Percentiles rank a stretch among this genome's conserved stretches.
Conservation (phyloP, 2,888 invertebrate genomes). For the Myathropa florea region DNA sequence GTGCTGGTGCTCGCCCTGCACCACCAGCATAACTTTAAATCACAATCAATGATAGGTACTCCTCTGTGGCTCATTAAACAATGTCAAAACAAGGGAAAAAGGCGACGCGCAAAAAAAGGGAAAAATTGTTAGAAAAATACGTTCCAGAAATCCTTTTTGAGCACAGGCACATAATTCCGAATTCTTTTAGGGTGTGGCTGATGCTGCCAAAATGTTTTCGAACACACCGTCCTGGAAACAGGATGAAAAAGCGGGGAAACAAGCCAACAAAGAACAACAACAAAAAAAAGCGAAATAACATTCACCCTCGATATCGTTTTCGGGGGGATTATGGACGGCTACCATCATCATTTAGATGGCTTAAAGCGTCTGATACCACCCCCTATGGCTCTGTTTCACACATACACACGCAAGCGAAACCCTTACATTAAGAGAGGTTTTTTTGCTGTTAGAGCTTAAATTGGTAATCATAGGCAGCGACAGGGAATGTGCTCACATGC, state of each 20-base stretch:
- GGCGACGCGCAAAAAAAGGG: not conserved
- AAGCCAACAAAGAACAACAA: conserved; percentile 2
- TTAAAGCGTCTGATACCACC: conserved; percentile 61
- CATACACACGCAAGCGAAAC: conserved; percentile 22
- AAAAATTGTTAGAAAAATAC: not conserved
- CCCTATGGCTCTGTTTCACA: conserved; percentile 35
- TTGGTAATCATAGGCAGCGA: conserved; percentile 49
- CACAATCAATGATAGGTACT: conserved; percentile 36
- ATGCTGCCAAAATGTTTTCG: conserved; percentile 48
- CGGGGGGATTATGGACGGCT: conserved; percentile 57
- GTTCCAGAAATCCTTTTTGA: conserved; percentile 41
- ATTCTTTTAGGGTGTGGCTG: conserved; percentile 61
- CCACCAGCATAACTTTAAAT: conserved; percentile 39
- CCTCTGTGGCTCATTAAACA: conserved; percentile 55
- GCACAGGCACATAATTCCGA: conserved; percentile 15
- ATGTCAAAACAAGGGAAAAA: not conserved
- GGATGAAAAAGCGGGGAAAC: conserved; percentile 14
- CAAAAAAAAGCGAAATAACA: conserved; percentile 18
- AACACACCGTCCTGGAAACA: not conserved
- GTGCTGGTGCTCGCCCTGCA: too few relatives aligned
- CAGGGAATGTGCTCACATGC: conserved; percentile 34
- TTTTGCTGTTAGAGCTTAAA: conserved; percentile 42
- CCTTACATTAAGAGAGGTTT: conserved; percentile 43
- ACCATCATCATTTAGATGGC: conserved; percentile 69
- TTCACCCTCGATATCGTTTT: conserved; percentile 47